Conservation (phyloP, 2,113 vertebrate species). For the Chauna torquata region DNA sequence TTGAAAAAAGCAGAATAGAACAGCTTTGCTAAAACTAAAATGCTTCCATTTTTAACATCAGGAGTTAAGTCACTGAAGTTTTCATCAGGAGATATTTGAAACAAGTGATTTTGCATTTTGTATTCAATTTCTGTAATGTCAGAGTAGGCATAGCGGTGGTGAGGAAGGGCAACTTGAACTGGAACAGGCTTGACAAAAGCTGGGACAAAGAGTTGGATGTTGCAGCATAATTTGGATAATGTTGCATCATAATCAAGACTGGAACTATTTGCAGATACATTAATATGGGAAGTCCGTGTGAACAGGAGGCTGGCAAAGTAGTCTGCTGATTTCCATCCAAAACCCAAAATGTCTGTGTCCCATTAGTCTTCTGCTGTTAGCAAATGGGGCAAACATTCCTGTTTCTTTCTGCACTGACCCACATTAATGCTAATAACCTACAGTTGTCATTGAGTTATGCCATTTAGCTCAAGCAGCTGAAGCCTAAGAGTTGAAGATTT, state of each 20-base stretch:
- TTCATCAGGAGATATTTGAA: background rate
- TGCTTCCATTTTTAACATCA: background rate
- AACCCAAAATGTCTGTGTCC: background rate
- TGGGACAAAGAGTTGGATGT: background rate
- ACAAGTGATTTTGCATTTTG: background rate
- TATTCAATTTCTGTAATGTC: background rate
- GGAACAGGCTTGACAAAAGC: background rate
- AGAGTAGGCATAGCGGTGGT: background rate
- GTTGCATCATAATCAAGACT: background rate
- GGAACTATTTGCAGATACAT: background rate
- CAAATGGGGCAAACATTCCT: background rate
- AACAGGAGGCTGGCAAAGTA: background rate
- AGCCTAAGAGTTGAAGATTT: background rate
- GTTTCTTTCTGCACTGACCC: background rate
- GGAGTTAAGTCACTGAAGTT: background rate
- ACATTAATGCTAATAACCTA: background rate
- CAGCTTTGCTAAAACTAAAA: rapidly evolving
- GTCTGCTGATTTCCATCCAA: background rate
- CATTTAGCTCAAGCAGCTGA: background rate
- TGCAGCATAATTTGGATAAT: background rate
- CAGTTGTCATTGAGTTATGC: background rate
- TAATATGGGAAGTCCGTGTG: background rate
- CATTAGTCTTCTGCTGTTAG: background rate
- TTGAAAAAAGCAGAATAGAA: background rate
- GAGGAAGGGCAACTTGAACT: background rate